phyloP scores from a whole-genome alignment of 2,113 vertebrate species.

The Osmerus mordax region DNA sequence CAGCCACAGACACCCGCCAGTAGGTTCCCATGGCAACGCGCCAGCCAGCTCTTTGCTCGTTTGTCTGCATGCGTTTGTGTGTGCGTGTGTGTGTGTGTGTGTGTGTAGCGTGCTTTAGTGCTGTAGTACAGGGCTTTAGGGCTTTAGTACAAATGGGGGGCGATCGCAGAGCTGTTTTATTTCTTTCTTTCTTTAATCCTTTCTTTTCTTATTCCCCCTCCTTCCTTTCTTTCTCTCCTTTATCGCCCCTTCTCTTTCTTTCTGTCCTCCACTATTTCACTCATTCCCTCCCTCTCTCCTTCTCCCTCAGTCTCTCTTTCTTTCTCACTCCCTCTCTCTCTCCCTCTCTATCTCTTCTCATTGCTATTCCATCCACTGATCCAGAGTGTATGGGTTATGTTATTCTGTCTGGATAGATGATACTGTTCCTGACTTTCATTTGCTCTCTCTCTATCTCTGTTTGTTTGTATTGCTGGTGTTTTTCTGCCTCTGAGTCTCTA shows the following conservation, averaged over 20 bases:
- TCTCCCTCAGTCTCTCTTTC: not conserved
- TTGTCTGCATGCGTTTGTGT: conserved; percentile 5
- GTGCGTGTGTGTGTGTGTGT: not conserved
- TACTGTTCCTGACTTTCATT: conserved; percentile 20
- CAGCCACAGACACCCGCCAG: conserved; percentile 47
- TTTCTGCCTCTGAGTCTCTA: conserved; percentile 1
- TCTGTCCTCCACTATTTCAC: not conserved
- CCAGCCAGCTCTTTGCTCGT: not conserved
- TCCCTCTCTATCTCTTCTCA: not conserved
- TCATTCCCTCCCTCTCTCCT: not conserved
- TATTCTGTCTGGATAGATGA: conserved; percentile 1
- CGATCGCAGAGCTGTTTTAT: not conserved
- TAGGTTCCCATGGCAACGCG: conserved; percentile 36
- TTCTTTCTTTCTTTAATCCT: not conserved
- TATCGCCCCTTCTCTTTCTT: not conserved
- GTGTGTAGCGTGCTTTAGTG: not conserved
- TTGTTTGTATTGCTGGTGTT: conserved; percentile 22
- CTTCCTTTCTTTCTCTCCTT: not conserved
- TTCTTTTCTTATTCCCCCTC: not conserved
- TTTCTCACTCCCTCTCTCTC: not conserved
- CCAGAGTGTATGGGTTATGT: not conserved
- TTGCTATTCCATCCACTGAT: not conserved
- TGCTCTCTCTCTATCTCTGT: conserved; percentile 22
- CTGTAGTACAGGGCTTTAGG: no score
- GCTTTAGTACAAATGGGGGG: conserved; percentile 1